Conservation (phyloP, 2,113 vertebrate species). For the Callocephalon fimbriatum region DNA sequence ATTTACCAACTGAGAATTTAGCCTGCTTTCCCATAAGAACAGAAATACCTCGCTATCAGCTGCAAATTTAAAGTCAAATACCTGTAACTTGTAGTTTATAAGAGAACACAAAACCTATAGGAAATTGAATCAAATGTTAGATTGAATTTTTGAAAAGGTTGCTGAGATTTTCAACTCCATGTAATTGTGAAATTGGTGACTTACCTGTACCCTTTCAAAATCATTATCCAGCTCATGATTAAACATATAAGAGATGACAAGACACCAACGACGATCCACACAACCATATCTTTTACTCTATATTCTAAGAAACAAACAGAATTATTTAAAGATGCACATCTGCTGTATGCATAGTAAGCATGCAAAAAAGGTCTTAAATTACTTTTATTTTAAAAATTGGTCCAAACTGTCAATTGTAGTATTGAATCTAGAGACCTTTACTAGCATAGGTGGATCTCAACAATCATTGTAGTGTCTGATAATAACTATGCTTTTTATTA, state of each 20-base stretch:
- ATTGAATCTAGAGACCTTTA: not conserved
- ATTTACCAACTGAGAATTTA: not conserved
- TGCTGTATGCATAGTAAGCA: not conserved
- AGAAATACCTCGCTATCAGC: not conserved
- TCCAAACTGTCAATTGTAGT: not conserved
- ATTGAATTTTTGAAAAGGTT: not conserved
- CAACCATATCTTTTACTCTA: conserved; percentile 76
- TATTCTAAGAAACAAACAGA: conserved; percentile 76
- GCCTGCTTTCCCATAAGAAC: not conserved
- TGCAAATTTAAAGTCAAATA: not conserved
- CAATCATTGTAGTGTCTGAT: not conserved
- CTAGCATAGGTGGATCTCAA: not conserved
- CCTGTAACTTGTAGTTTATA: not conserved
- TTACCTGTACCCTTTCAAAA: conserved; percentile 88
- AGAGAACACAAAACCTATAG: not conserved
- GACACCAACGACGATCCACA: conserved; percentile 85
- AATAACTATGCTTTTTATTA: not conserved
- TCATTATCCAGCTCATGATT: conserved; percentile 82
- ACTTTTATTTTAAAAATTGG: not conserved
- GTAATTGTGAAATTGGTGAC: not conserved
- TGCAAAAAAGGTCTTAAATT: not conserved
- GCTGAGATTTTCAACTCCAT: not conserved
- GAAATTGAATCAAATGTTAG: not conserved
- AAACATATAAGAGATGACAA: conserved; percentile 84
- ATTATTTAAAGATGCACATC: not conserved